phyloP scores from a whole-genome alignment of 2,113 vertebrate species.

The Mirounga angustirostris region DNA sequence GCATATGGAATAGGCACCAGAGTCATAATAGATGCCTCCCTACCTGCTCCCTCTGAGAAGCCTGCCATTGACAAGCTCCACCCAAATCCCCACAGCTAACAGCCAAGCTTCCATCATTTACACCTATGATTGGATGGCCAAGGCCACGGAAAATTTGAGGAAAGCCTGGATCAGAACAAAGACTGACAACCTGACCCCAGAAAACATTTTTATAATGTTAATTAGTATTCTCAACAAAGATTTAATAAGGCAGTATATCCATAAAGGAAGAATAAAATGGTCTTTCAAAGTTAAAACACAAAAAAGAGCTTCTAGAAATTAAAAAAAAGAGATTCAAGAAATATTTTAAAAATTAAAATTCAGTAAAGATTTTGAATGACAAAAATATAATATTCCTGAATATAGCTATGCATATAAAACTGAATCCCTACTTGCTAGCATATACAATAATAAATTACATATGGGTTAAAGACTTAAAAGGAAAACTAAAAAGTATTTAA shows the following conservation, averaged over 20 bases:
- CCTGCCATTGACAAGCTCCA: background rate
- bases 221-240: background rate
- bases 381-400: background rate
- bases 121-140: background rate
- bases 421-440: background rate
- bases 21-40: accelerated
- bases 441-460: background rate
- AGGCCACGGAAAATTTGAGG: background rate
- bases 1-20: background rate
- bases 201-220: background rate
- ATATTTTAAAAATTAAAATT: conserved; percentile 9
- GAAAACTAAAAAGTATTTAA: background rate
- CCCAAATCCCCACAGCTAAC: background rate
- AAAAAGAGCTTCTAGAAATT: background rate
- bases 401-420: background rate
- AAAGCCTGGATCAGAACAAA: background rate
- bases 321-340: background rate
- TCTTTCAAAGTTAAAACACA: background rate
- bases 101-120: background rate
- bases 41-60: background rate
- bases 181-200: background rate
- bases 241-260: background rate
- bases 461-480: background rate
- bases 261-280: background rate
- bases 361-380: background rate